Evolutionary conservation across 2,888 invertebrate species (phyloP), one percentile per base, ranked within the genome.

Genomic region (Epirrhoe alternata): DNA sequence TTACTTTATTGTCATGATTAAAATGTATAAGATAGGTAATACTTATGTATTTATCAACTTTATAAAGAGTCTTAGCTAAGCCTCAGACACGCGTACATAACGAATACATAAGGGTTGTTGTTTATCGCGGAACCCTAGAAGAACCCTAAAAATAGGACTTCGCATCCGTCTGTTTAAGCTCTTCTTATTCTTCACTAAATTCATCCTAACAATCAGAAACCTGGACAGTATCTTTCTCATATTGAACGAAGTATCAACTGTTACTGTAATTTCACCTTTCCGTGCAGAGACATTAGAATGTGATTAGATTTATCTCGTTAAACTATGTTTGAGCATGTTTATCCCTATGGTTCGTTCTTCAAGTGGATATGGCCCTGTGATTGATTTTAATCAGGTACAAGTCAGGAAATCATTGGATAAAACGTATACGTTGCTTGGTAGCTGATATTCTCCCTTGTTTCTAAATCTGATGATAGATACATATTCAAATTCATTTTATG

Each of bases 151-250:
- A 24, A 24, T 24, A 2, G 24, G 3, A 24, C 24, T 33, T 33
- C 5, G 33, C 33, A 33, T 33, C 33, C 33, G 33, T 42, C 38
- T 42, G 8, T 42, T 42, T 42, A 42, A 12, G 38, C 38, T 42
- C 38, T 12, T 12, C 16, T 14, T 47, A 14, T 7, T 16, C 6
- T 16, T 47, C 14, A 47, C 4, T 47, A 16, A 47, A 42, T 45
- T 56, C 24, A 56, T 56, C 61, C 49, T 42, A 42, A 60, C 50
- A 61, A 73, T 77, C 73, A 76, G 76, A 76, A 76, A 72, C 73
- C 83, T 84, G 82, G 75, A 49, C 31, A 59, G 42, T 54, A 17
- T 64, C 59, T 54, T 35, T 7, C 17, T 49, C 42, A 61, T 30
- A 7, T 45, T 47, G 5, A 5, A 53, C n/a, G 16, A 54, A 54